Evolutionary conservation across 2,113 vertebrate species (phyloP).

Genomic region (Chrysemys picta): DNA sequence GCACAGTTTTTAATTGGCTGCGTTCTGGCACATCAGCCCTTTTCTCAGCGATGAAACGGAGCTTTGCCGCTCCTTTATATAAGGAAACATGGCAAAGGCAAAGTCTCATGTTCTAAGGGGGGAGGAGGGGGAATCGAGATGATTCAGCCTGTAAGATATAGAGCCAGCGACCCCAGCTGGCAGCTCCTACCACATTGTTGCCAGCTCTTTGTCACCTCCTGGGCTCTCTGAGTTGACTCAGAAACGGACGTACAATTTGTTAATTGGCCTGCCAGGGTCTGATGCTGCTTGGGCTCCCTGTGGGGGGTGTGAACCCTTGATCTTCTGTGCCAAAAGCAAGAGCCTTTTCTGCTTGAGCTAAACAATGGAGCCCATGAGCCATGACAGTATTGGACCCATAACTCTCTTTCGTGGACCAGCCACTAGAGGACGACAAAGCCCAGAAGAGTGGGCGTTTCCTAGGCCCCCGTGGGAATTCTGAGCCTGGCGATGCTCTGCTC

Average conservation of each 20-base stretch:
- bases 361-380: background rate
- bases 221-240: background rate
- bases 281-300: background rate
- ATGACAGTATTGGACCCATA: background rate
- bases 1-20: constrained; percentile 57
- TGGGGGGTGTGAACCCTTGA: background rate
- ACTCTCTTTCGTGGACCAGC: background rate
- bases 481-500: background rate
- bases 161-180: background rate
- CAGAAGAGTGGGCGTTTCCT: background rate
- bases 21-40: background rate
- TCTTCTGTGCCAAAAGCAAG: background rate
- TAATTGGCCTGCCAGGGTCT: constrained; percentile 52
- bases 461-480: background rate
- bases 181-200: background rate
- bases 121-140: background rate
- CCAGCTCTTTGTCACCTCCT: constrained; percentile 28
- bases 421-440: background rate
- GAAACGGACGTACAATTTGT: background rate
- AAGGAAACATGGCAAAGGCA: background rate
- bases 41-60: constrained; percentile 32
- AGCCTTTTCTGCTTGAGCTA: background rate
- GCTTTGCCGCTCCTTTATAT: background rate
- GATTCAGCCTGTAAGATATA: background rate
- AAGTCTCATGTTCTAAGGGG: background rate